A percentile compares a stretch with the other conserved stretches of the same genome.
Evolutionary conservation across 2,888 invertebrate species (phyloP).

Genomic region (Balanococcus diminutus): DNA sequence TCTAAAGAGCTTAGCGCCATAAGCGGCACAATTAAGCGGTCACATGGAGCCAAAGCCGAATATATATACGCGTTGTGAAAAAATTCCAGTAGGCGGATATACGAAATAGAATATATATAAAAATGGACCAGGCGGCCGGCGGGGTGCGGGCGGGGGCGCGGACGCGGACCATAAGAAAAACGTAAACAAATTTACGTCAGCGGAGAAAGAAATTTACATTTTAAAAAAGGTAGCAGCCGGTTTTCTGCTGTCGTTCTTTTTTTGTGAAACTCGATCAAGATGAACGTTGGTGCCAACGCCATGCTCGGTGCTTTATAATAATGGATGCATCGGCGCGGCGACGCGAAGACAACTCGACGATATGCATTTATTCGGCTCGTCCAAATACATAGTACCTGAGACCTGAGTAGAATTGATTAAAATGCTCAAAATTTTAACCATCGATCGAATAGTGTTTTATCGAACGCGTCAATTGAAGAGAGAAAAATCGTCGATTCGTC

Average conservation of each 20-base stretch:
- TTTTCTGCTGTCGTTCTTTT: not conserved
- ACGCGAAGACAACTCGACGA: not conserved
- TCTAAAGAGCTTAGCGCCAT: too few species aligned
- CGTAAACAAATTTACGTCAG: constrained; percentile 16
- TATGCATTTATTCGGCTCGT: not conserved
- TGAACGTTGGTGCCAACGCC: not conserved
- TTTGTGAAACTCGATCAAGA: constrained; percentile 13
- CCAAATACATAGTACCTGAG: not conserved
- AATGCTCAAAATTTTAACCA: not conserved
- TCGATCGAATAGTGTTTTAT: not conserved
- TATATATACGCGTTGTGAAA: not conserved
- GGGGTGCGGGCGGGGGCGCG: too few species aligned
- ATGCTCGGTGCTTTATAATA: not conserved
- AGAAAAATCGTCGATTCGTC: not conserved
- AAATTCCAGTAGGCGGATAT: constrained; percentile 22
- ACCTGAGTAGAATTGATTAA: not conserved
- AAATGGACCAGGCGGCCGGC: not conserved
- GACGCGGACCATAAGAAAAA: not conserved
- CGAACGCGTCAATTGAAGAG: too few species aligned
- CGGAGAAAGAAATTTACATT: constrained; percentile 12
- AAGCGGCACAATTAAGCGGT: too few species aligned
- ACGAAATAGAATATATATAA: not conserved
- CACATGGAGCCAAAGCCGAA: not conserved
- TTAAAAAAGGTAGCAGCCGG: constrained; percentile 17
- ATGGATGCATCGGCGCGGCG: not conserved